Percentiles rank a stretch among this genome's conserved stretches.
These are phyloP conservation scores for Sakesphorus luctuosus DNA, from an alignment of 2,113 vertebrate genomes.

Conservation along the genomic window DNA sequence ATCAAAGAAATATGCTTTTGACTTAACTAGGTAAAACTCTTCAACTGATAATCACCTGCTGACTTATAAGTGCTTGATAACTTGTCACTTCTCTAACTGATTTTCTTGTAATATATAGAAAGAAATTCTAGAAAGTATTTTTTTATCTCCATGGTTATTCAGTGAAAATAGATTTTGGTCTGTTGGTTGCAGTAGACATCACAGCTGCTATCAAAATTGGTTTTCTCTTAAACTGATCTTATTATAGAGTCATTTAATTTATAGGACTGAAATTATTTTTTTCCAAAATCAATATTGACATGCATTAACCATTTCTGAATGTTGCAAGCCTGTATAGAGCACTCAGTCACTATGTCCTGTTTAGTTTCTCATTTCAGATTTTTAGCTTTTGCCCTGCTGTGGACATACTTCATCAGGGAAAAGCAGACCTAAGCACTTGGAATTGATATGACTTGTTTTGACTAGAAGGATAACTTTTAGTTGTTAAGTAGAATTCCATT, in stretches of 20 bases:
- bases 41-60: neutral
- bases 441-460: neutral
- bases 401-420: neutral
- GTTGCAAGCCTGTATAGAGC: neutral
- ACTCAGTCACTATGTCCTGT: neutral
- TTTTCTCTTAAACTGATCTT: neutral
- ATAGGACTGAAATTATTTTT: neutral
- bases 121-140: neutral
- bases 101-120: neutral
- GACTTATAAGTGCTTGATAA: slow-evolving; percentile 8
- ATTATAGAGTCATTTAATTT: neutral
- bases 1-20: neutral
- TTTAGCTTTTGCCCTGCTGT: neutral
- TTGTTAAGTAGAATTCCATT: neutral
- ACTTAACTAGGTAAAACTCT: neutral
- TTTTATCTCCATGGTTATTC: neutral
- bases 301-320: neutral
- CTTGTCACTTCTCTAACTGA: neutral
- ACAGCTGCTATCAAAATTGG: neutral
- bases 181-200: neutral
- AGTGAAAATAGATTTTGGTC: neutral
- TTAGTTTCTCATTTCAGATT: neutral
- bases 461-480: neutral
- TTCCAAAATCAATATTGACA: neutral
- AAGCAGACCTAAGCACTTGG: neutral